A percentile compares a stretch with the other conserved stretches of the same genome.
phyloP scores from a whole-genome alignment of 2,113 vertebrate species.

The Prietella phreatophila region DNA sequence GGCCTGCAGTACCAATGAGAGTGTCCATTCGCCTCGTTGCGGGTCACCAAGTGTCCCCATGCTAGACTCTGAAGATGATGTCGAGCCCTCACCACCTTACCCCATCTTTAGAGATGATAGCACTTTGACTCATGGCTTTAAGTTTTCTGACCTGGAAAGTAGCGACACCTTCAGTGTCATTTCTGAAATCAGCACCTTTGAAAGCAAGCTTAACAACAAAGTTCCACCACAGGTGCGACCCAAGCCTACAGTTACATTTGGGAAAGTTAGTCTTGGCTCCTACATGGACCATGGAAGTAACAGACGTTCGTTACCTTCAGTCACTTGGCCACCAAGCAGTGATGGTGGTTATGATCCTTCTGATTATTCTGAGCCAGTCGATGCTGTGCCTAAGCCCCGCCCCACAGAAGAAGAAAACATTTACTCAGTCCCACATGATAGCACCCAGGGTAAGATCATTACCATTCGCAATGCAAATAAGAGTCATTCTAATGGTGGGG shows the following conservation, averaged over 20 bases:
- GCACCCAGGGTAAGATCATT: slow-evolving; percentile 97
- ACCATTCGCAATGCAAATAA: slow-evolving; percentile 94
- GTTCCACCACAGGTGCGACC: slow-evolving; percentile 87
- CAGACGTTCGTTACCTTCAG: slow-evolving; percentile 79
- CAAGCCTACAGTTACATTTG: slow-evolving; percentile 80
- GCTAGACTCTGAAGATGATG: slow-evolving; percentile 90
- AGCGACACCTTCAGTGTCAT: slow-evolving; percentile 81
- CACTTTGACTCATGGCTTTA: slow-evolving; percentile 75
- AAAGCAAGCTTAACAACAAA: slow-evolving; percentile 90
- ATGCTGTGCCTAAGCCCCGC: slow-evolving; percentile 86
- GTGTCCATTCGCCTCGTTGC: slow-evolving; percentile 82
- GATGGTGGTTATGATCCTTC: slow-evolving; percentile 89
- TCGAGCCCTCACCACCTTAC: slow-evolving; percentile 76
- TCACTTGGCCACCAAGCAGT: slow-evolving; percentile 78
- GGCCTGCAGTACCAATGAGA: slow-evolving; percentile 83
- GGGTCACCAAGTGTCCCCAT: slow-evolving; percentile 84
- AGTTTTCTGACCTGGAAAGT: slow-evolving; percentile 83
- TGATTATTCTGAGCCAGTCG: slow-evolving; percentile 93
- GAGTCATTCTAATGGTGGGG: slow-evolving; percentile 82
- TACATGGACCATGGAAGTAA: slow-evolving; percentile 80
- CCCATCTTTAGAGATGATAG: slow-evolving; percentile 77
- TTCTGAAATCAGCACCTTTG: slow-evolving; percentile 79
- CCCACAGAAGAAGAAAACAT: slow-evolving; percentile 91
- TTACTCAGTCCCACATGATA: slow-evolving; percentile 95
- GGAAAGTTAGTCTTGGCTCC: slow-evolving; percentile 78